Evolutionary conservation across 1,140 invertebrate genomes (phyloP), one percentile per base, ranked within the genome.

Genomic region (Drosophila teissieri): DNA sequence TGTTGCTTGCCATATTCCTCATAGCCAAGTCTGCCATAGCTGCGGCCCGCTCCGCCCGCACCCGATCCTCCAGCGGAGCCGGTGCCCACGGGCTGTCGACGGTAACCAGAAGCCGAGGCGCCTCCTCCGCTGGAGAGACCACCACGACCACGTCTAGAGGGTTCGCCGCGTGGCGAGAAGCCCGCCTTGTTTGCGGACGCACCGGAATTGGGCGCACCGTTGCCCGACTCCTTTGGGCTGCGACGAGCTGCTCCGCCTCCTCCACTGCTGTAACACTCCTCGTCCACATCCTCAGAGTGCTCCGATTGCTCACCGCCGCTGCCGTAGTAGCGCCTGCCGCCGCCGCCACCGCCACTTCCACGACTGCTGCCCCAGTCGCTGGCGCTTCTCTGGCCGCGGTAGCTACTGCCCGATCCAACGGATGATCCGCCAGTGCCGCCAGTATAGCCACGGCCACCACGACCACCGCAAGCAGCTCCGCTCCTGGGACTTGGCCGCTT

Each of bases 81-180:
- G 17, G 45, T 49, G 61, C 70, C 61, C 3, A 48, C 51, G 51
- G 39, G 31, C 14, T 64, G 61, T 4, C 61, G 61, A 10, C 46
- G 45, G 14, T 61, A 76, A 10, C 57, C 19, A 15, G 64, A 65
- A 0, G 64, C 44, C 27, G 65, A 64, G 53, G 44, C 51, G 6
- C 45, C 53, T 12, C 52, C 64, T 11, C 93, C 94, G 36, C 73
- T 86, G 1, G 70, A 52, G 1, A 88, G 65, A 42, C 95, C 95
- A 56, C 96, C 96, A 45, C 96, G 93, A 27, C 96, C 96, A 34
- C 96, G 94, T 56, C 96, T 93, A 3, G 96, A 97, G 0, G 96
- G 96, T 90, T 97, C 96, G 3, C 96, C 96, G 14, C 96, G 94
- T 0, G 96, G 96, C 11, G 96, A 95, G 93, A 97, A 97, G 53